A percentile compares a stretch with the other conserved stretches of the same genome.
Evolutionary conservation across 2,888 invertebrate species (phyloP).

Genomic region (Macrophya alboannulata): DNA sequence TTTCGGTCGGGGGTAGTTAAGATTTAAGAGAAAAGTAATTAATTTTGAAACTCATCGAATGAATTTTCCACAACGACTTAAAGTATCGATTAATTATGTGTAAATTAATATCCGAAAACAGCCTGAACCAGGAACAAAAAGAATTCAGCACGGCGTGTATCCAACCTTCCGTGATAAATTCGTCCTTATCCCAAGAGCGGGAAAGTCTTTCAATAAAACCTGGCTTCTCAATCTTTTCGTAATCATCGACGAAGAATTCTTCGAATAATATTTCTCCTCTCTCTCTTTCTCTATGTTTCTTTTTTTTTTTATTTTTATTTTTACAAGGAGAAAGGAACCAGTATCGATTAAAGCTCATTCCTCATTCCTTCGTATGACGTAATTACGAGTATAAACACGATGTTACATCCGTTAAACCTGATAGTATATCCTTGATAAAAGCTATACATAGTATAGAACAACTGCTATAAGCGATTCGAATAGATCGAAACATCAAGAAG

Average conservation of each 20-base stretch:
- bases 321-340: not conserved
- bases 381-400: too few relatives aligned
- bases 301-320: not conserved
- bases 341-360: not conserved
- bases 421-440: not conserved
- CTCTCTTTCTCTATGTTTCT: not conserved
- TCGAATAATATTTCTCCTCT: not conserved
- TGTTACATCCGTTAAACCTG: not conserved
- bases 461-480: not conserved
- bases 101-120: too few relatives aligned
- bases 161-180: too few relatives aligned
- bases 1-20: not conserved
- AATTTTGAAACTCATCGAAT: too few relatives aligned
- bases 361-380: not conserved
- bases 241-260: too few relatives aligned
- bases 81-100: too few relatives aligned
- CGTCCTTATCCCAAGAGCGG: too few relatives aligned
- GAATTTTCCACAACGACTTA: too few relatives aligned
- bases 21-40: not conserved
- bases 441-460: not conserved
- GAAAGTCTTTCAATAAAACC: too few relatives aligned
- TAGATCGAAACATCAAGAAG: not conserved
- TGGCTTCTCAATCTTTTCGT: too few relatives aligned
- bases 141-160: too few relatives aligned
- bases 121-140: too few relatives aligned